These are phyloP conservation scores for Ypsolopha scabrella DNA, from an alignment of 2,888 invertebrate species.

Conservation along the genomic window DNA sequence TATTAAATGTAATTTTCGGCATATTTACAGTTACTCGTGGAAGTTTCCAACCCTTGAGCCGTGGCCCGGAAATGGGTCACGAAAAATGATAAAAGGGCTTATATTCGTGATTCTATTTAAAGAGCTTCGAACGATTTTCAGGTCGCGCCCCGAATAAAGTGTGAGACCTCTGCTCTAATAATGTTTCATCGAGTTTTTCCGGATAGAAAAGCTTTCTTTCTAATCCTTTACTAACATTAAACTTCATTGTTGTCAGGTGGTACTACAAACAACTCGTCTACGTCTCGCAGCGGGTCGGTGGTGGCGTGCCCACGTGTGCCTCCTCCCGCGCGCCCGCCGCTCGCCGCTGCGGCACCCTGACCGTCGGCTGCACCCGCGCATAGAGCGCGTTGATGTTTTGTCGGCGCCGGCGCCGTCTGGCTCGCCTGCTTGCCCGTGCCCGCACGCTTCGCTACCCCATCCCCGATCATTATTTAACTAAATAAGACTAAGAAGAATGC, in stretches of 20 bases:
- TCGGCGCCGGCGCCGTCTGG: constrained; percentile 40
- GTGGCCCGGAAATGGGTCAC: too few relatives aligned
- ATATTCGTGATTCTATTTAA: too few relatives aligned
- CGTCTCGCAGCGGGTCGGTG: constrained; percentile 53
- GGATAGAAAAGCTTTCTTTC: too few relatives aligned
- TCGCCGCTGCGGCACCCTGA: constrained; percentile 64
- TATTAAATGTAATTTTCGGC: constrained; percentile 18
- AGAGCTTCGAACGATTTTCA: too few relatives aligned
- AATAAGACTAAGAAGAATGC: constrained; percentile 10
- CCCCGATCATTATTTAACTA: constrained; percentile 22
- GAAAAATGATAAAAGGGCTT: too few relatives aligned
- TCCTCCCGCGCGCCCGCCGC: constrained; percentile 49
- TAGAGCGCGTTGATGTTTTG: constrained; percentile 55
- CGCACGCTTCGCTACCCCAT: constrained; percentile 26
- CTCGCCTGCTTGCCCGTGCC: constrained; percentile 52
- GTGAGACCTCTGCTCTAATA: too few relatives aligned
- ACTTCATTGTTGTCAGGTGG: constrained; percentile 30
- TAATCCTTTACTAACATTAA: too few relatives aligned
- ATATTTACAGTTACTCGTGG: too few relatives aligned
- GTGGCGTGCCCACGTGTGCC: constrained; percentile 77
- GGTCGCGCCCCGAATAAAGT: too few relatives aligned
- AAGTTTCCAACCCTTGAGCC: too few relatives aligned
- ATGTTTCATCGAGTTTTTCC: too few relatives aligned
- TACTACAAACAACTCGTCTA: constrained; percentile 38
- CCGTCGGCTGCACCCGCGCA: constrained; percentile 45